Evolutionary conservation across 2,888 invertebrate species (phyloP).

Genomic region (Mactromeris polynyma): DNA sequence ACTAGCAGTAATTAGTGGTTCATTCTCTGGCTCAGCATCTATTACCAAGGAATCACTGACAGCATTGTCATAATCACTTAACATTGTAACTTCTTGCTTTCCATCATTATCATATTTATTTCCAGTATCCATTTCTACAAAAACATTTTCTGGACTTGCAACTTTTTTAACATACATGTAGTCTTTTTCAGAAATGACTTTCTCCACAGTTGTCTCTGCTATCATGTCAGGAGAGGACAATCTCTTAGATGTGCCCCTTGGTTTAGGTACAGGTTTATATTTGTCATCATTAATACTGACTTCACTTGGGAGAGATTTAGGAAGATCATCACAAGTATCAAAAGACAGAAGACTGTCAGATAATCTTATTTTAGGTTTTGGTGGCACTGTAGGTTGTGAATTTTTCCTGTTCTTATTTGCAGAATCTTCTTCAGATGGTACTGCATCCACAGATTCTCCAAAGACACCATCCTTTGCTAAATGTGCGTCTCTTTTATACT

Average conservation of each 20-base stretch:
- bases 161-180: not conserved
- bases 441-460: slow-evolving; percentile 23
- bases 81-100: not conserved
- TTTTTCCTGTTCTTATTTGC: not conserved
- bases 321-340: not conserved
- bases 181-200: not conserved
- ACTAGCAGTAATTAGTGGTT: too few relatives aligned
- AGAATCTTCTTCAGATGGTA: not conserved
- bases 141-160: not conserved
- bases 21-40: too few relatives aligned
- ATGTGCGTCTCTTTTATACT: not conserved
- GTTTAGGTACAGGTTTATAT: not conserved
- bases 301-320: not conserved
- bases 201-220: not conserved
- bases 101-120: not conserved
- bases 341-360: not conserved
- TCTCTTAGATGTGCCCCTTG: not conserved
- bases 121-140: not conserved
- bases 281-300: not conserved
- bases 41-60: slow-evolving; percentile 4
- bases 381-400: not conserved
- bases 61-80: not conserved
- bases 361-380: not conserved
- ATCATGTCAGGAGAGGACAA: not conserved
- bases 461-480: slow-evolving; percentile 14